These are phyloP conservation scores for Percopsis transmontana DNA, from an alignment of 2,113 vertebrate species.

Conservation along the genomic window DNA sequence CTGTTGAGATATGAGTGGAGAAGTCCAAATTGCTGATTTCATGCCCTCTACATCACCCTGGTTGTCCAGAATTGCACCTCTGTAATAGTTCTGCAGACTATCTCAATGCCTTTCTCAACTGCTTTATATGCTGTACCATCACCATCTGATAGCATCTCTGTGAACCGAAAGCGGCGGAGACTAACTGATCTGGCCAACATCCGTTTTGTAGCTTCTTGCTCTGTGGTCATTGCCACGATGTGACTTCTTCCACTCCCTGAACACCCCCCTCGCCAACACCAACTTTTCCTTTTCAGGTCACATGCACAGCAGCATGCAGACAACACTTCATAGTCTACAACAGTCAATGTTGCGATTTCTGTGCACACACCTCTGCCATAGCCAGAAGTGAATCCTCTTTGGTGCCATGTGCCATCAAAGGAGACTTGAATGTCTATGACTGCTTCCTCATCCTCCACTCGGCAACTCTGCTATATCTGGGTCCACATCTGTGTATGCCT, in stretches of 20 bases:
- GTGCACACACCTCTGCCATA: neutral
- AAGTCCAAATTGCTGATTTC: no score
- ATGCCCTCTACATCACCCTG: no score
- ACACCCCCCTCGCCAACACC: neutral
- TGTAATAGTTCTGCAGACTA: no score
- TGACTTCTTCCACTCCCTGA: no score
- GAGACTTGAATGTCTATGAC: no score
- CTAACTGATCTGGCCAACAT: neutral
- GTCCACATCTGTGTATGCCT: no score
- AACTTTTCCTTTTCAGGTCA: neutral
- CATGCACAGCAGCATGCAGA: neutral
- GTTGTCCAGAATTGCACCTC: no score
- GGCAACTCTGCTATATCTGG: no score
- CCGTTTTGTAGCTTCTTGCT: neutral
- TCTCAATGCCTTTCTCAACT: no score
- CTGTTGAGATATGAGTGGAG: no score
- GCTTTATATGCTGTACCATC: neutral
- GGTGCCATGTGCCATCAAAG: neutral
- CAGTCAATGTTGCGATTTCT: neutral
- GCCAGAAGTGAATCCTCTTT: neutral
- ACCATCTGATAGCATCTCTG: slow-evolving; percentile 1
- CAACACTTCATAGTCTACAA: neutral
- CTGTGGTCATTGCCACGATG: no score
- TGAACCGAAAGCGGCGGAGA: neutral
- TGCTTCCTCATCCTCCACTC: no score